These are phyloP conservation scores for Ceratoteleas bidentatus DNA, from an alignment of 1,140 invertebrate species.

Conservation along the genomic window DNA sequence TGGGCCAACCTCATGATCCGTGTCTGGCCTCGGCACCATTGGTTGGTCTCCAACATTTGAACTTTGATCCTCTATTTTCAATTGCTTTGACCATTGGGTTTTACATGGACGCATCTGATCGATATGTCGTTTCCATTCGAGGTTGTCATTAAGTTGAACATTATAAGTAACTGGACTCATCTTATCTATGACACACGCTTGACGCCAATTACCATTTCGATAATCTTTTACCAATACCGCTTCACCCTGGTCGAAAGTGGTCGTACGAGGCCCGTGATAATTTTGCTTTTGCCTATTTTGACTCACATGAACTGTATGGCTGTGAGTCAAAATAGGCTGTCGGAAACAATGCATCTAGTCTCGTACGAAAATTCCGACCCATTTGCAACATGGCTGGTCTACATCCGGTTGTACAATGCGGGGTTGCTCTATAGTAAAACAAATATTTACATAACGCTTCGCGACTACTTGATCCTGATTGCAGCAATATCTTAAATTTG, in stretches of 20 bases:
- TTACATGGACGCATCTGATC: slow-evolving; percentile 49
- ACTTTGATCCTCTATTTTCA: too few species aligned
- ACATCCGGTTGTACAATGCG: slow-evolving; percentile 24
- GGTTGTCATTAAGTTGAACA: slow-evolving; percentile 11
- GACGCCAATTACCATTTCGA: slow-evolving; percentile 30
- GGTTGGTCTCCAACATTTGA: neutral
- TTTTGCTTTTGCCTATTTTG: slow-evolving; percentile 21
- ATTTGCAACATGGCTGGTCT: slow-evolving; percentile 36
- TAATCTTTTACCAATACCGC: slow-evolving; percentile 53
- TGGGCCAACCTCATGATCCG: neutral
- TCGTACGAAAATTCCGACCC: slow-evolving; percentile 32
- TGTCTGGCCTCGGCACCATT: neutral
- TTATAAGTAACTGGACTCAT: slow-evolving; percentile 40
- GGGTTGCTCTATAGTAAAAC: slow-evolving; percentile 33
- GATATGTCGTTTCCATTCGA: slow-evolving; percentile 42
- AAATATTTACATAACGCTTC: slow-evolving; percentile 45
- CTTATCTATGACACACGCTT: slow-evolving; percentile 32
- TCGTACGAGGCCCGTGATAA: slow-evolving; percentile 46
- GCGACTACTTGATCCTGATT: slow-evolving; percentile 37
- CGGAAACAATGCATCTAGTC: slow-evolving; percentile 22
- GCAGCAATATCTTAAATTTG: slow-evolving; percentile 71
- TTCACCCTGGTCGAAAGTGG: slow-evolving; percentile 34
- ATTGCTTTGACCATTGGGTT: slow-evolving; percentile 13
- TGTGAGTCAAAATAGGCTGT: too few species aligned
- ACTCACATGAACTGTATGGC: neutral